Conservation (phyloP, 2,888 invertebrate species). For the Volucella inflata region DNA sequence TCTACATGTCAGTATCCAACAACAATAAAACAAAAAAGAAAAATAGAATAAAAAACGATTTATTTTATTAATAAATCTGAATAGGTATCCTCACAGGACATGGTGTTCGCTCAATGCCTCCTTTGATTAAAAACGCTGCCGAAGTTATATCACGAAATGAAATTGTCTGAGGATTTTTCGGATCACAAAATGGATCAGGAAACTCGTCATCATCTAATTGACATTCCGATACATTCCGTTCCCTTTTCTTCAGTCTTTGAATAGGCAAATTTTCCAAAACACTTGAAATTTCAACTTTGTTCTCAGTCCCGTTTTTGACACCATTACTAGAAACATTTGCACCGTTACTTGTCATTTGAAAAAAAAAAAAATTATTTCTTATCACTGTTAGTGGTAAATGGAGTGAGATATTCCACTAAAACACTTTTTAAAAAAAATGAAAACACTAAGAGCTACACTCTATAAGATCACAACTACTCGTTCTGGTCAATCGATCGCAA, state of each 20-base stretch:
- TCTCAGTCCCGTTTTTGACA: not conserved
- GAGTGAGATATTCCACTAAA: not conserved
- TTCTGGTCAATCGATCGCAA: slow-evolving; percentile 39
- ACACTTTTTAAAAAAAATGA: not conserved
- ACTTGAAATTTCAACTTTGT: slow-evolving; percentile 7
- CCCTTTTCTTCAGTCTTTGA: not conserved
- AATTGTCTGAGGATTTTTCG: slow-evolving; percentile 88
- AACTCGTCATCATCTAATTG: slow-evolving; percentile 77
- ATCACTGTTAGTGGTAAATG: slow-evolving; percentile 3
- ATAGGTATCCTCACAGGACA: slow-evolving; percentile 86
- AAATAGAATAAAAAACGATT: slow-evolving; percentile 15
- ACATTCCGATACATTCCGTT: slow-evolving; percentile 14
- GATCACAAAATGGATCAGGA: slow-evolving; percentile 86
- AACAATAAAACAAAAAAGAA: slow-evolving; percentile 1
- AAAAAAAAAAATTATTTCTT: not conserved
- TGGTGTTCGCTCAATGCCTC: slow-evolving; percentile 92
- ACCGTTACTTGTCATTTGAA: slow-evolving; percentile 38
- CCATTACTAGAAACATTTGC: not conserved
- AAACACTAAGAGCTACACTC: not conserved
- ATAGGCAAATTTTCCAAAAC: slow-evolving; percentile 26
- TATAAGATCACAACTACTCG: slow-evolving; percentile 33
- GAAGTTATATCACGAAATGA: slow-evolving; percentile 94
- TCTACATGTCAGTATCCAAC: slow-evolving; percentile 85
- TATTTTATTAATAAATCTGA: not conserved
- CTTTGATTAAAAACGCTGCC: slow-evolving; percentile 94